Evolutionary conservation across 2,888 invertebrate genomes (phyloP).

Genomic region (Latrodectus hesperus): DNA sequence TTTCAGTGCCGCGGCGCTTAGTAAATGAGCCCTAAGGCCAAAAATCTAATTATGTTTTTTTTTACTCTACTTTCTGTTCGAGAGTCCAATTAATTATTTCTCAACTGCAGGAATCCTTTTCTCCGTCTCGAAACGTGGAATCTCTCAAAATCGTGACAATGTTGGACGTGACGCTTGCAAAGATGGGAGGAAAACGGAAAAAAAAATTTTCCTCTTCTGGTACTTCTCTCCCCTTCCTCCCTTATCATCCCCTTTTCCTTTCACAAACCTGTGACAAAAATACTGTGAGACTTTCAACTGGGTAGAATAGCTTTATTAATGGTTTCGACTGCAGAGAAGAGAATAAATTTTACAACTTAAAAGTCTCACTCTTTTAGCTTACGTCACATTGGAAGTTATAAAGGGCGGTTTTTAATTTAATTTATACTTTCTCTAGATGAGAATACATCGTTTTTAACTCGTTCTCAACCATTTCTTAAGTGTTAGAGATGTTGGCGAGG

Average conservation of each 20-base stretch:
- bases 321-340: slow-evolving; percentile 31
- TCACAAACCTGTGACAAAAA: slow-evolving; percentile 64
- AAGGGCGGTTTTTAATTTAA: slow-evolving; percentile 68
- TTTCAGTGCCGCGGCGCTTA: slow-evolving; percentile 62
- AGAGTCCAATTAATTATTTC: slow-evolving; percentile 68
- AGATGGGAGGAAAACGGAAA: slow-evolving; percentile 29
- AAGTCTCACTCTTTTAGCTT: slow-evolving; percentile 22
- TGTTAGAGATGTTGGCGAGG: too few species aligned
- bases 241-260: background rate
- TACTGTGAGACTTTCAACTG: slow-evolving; percentile 29
- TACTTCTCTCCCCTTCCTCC: background rate
- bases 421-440: slow-evolving; percentile 49
- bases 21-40: slow-evolving; percentile 67
- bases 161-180: slow-evolving; percentile 56
- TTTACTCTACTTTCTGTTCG: slow-evolving; percentile 29
- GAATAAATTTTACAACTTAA: slow-evolving; percentile 59
- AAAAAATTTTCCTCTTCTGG: slow-evolving; percentile 20
- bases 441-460: background rate
- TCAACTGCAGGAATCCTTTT: slow-evolving; percentile 66
- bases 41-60: slow-evolving; percentile 67
- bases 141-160: slow-evolving; percentile 66
- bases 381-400: slow-evolving; percentile 57
- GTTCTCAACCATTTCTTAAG: background rate
- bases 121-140: slow-evolving; percentile 41
- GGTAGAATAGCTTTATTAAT: slow-evolving; percentile 67